Base-by-base conservation (phyloP, 2,797 vertebrate genomes). In the Eutrigla gurnardus region DNA sequence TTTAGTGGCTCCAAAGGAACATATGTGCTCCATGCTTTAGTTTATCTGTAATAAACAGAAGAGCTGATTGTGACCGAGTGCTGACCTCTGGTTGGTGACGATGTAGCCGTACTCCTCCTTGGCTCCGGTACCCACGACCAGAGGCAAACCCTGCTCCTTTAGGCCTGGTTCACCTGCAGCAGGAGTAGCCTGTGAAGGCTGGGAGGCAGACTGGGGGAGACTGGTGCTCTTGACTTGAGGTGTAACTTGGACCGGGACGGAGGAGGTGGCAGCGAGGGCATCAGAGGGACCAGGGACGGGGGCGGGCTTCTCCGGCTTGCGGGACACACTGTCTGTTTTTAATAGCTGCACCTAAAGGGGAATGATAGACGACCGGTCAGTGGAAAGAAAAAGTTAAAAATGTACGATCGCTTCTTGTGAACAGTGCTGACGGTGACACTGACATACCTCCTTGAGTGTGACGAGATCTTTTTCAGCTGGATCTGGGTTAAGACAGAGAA, bases 51-150 rank as follows among this genome's bases (percentile, higher is more conserved):
- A 61, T 33, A 42, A 68, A 53, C 10, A 17, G 2, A 67, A 46
- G 25, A 62, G 45, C 35, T 47, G 3, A 36, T 8, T 57, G 33
- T 18, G 5, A 25, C n/a, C 0, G 3, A 35, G 54, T 37, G 65
- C 95, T 94, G 88, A 99, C 98, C 96, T 98, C 88, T 95, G 96
- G 86, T 97, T 95, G 0, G 98, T 99, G 85, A 98, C 77, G 8
- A 99, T 97, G 94, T 99, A 99, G 77, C 97, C 97, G 0, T 99
- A 99, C 82, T 97, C 96, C 35, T 98, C 97, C 0, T 4, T 94
- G 79, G 7, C 81, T 68, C 84, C 80, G 12, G 59, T 47, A 0
- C 75, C 87, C 45, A 78, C 70, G 4, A 83, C 83, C 66, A 74
- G 0, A 25, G 70, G 83, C 46, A 61, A 64, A 4, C 25, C 76